Percentiles rank a stretch among this genome's conserved stretches.
These are phyloP conservation scores for Sphaeramia orbicularis DNA, from an alignment of 2,797 vertebrate species.

Conservation along the genomic window DNA sequence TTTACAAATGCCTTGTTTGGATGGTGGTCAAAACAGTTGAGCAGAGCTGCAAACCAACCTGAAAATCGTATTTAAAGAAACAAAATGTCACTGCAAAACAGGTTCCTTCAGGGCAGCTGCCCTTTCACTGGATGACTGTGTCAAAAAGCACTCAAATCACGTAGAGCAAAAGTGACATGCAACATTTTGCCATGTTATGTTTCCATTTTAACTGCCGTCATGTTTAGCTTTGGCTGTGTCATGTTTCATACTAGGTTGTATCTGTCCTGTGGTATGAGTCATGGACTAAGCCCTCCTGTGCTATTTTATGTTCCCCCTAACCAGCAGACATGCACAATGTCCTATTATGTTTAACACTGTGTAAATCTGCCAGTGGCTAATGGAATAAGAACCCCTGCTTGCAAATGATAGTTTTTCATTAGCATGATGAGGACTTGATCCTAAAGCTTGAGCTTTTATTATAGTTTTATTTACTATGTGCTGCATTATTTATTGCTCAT, in stretches of 20 bases:
- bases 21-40: slow-evolving; percentile 19
- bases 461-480: slow-evolving; percentile 23
- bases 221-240: slow-evolving; percentile 41
- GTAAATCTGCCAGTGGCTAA: slow-evolving; percentile 39
- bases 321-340: slow-evolving; percentile 29
- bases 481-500: slow-evolving; percentile 24
- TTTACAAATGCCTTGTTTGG: slow-evolving; percentile 38
- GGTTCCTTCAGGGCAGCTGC: slow-evolving; percentile 38
- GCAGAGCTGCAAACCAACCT: slow-evolving; percentile 33
- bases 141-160: slow-evolving; percentile 35
- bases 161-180: slow-evolving; percentile 47
- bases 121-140: slow-evolving; percentile 38
- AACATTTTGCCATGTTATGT: slow-evolving; percentile 32
- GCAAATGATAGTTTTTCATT: slow-evolving; percentile 31
- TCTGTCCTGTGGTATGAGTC: slow-evolving; percentile 28
- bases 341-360: slow-evolving; percentile 23
- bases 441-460: slow-evolving; percentile 37
- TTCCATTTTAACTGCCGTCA: slow-evolving; percentile 44
- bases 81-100: slow-evolving; percentile 49
- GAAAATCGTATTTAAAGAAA: slow-evolving; percentile 34
- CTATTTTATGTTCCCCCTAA: slow-evolving; percentile 16
- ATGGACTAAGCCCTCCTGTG: slow-evolving; percentile 9
- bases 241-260: slow-evolving; percentile 20
- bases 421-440: slow-evolving; percentile 23
- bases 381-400: slow-evolving; percentile 28